Evolutionary conservation across 1,140 invertebrate species (phyloP).

Genomic region (Euschistus heros): DNA sequence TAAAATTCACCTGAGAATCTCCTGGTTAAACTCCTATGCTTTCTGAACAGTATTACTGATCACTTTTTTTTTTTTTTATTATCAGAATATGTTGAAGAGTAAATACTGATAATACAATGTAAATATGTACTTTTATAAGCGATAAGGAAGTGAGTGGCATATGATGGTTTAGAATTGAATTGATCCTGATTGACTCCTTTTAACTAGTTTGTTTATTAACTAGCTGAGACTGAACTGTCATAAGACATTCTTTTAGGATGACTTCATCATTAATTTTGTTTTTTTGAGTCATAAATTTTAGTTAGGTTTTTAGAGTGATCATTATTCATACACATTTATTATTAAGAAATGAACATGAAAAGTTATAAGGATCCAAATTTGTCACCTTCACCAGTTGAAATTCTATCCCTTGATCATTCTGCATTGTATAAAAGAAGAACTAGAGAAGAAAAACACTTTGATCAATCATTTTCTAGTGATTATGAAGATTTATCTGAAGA

Average conservation of each 20-base stretch:
- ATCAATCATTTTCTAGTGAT: neutral
- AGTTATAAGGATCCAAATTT: conserved; percentile 17
- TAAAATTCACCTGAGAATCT: too few species aligned
- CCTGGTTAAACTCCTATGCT: too few species aligned
- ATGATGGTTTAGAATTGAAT: neutral
- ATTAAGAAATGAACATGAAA: too few species aligned
- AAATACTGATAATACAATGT: too few species aligned
- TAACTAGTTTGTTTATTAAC: neutral
- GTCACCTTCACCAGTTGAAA: conserved; percentile 23
- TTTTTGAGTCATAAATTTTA: too few species aligned
- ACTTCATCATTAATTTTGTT: too few species aligned
- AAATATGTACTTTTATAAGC: neutral
- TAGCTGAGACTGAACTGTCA: neutral
- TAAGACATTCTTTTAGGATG: too few species aligned
- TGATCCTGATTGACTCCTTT: neutral
- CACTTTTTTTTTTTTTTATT: too few species aligned
- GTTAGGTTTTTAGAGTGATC: too few species aligned
- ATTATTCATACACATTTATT: too few species aligned
- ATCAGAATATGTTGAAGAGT: too few species aligned
- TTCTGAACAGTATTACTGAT: too few species aligned
- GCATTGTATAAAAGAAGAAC: conserved; percentile 22
- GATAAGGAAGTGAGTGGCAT: neutral
- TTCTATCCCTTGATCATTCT: conserved; percentile 23
- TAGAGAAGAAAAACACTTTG: conserved; percentile 13
- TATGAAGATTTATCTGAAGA: conserved; percentile 7